A percentile compares a stretch with the other conserved stretches of the same genome.
phyloP scores from a whole-genome alignment of 2,113 vertebrate genomes.

The Anseranas semipalmata region DNA sequence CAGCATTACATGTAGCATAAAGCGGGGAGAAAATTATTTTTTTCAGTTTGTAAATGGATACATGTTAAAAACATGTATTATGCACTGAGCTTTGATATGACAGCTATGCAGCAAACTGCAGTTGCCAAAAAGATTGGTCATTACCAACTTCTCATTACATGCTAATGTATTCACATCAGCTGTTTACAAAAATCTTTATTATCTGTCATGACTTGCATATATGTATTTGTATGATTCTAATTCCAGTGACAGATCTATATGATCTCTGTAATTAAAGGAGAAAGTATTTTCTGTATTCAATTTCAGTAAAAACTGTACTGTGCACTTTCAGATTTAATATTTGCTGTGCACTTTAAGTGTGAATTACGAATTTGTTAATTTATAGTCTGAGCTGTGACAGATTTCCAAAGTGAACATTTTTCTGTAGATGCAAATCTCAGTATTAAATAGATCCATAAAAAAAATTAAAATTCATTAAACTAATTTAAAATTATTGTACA shows the following conservation, averaged over 20 bases:
- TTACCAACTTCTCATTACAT: neutral
- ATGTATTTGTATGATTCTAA: neutral
- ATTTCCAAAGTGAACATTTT: neutral
- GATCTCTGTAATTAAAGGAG: neutral
- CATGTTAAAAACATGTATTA: neutral
- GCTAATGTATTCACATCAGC: neutral
- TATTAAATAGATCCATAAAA: neutral
- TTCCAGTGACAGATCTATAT: neutral
- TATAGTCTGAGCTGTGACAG: neutral
- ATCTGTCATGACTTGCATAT: neutral
- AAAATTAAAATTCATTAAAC: neutral
- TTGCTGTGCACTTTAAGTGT: neutral
- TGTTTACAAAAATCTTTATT: neutral
- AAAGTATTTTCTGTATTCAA: neutral
- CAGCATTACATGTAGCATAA: neutral
- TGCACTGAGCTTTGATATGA: neutral
- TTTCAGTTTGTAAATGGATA: neutral
- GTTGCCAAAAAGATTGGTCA: neutral
- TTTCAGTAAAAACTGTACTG: neutral
- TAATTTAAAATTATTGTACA: neutral
- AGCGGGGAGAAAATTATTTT: neutral
- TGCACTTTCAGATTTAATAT: neutral
- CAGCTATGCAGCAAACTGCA: neutral
- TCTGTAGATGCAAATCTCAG: neutral
- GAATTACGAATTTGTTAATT: slow-evolving; percentile 22